These are phyloP conservation scores for Tenualosa thibaudeaui DNA, from an alignment of 2,797 vertebrate genomes.

Conservation along the genomic window DNA sequence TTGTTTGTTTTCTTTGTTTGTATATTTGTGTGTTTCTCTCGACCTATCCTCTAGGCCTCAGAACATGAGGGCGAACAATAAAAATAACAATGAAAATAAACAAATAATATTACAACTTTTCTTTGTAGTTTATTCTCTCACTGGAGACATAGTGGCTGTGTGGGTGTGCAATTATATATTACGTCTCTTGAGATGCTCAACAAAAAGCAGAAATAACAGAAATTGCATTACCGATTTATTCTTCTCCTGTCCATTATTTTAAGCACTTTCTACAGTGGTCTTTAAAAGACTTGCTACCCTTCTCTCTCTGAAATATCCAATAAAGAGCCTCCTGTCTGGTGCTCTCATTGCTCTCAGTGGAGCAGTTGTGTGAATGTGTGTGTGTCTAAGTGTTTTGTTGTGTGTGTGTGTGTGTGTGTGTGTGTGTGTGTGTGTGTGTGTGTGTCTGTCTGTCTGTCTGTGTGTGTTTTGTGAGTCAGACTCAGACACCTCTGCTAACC, in stretches of 20 bases:
- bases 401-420: background rate
- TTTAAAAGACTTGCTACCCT: too few species aligned
- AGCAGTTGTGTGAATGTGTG: background rate
- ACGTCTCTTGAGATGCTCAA: too few species aligned
- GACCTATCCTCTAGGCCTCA: background rate
- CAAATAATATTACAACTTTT: background rate
- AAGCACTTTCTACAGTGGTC: too few species aligned
- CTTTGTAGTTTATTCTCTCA: background rate
- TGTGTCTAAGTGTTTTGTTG: background rate
- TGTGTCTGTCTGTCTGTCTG: background rate
- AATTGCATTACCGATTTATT: too few species aligned
- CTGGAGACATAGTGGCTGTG: background rate
- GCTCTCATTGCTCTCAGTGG: background rate
- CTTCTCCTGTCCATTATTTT: too few species aligned
- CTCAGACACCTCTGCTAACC: background rate
- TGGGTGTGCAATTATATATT: too few species aligned
- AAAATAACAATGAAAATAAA: background rate
- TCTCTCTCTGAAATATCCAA: too few species aligned
- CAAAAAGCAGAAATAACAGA: too few species aligned
- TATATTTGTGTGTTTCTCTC: background rate
- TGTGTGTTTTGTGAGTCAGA: background rate
- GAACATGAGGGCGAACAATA: background rate
- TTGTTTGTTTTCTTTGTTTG: background rate
- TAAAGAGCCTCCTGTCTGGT: background rate
- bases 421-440: background rate